phyloP scores from a whole-genome alignment of 2,888 invertebrate genomes.

The Cantharis lateralis region DNA sequence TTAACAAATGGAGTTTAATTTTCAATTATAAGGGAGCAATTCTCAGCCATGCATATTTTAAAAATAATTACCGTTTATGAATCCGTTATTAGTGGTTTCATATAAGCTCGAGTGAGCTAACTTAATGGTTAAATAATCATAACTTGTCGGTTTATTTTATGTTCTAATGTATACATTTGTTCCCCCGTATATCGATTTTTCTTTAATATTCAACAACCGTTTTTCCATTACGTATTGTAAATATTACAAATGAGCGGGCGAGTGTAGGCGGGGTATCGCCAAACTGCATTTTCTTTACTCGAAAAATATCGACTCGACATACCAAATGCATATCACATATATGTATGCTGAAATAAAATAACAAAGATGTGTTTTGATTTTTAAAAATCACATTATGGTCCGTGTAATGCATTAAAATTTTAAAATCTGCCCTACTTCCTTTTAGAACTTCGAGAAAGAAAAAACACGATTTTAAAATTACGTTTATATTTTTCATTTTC shows the following conservation, averaged over 20 bases:
- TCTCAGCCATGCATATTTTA: slow-evolving; percentile 20
- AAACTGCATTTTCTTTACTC: slow-evolving; percentile 8
- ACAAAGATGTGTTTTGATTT: slow-evolving; percentile 2
- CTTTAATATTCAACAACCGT: slow-evolving; percentile 16
- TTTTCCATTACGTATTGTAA: slow-evolving; percentile 20
- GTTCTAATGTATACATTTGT: neutral
- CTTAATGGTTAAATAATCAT: neutral
- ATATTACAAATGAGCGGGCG: slow-evolving; percentile 3
- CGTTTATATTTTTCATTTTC: slow-evolving; percentile 19
- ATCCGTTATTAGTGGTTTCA: slow-evolving; percentile 6
- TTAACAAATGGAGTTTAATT: slow-evolving; percentile 22
- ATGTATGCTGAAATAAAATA: neutral
- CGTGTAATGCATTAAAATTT: neutral
- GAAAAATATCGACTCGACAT: slow-evolving; percentile 1
- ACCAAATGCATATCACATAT: neutral
- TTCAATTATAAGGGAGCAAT: slow-evolving; percentile 18
- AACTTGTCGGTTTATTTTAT: neutral
- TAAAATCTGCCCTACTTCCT: neutral
- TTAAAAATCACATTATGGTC: neutral
- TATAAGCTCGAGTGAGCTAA: neutral
- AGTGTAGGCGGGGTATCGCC: neutral
- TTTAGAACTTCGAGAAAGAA: neutral
- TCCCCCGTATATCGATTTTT: slow-evolving; percentile 1
- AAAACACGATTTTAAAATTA: slow-evolving; percentile 9
- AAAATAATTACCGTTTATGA: slow-evolving; percentile 18